Evolutionary conservation across 1,140 invertebrate genomes (phyloP).

Genomic region (Gryllus bimaculatus): DNA sequence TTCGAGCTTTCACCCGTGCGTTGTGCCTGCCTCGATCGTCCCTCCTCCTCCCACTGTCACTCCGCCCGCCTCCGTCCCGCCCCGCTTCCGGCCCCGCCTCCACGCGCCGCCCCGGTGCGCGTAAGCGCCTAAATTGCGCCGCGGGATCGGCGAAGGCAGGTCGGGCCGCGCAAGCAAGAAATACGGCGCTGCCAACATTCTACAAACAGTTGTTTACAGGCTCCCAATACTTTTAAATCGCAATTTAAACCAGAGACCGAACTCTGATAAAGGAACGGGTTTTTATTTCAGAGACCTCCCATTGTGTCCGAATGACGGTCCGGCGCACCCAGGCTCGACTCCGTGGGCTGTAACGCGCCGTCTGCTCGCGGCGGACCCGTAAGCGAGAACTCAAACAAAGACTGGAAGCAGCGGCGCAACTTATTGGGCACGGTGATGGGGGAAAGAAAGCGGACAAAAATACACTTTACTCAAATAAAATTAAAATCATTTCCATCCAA

Average conservation of each 20-base stretch:
- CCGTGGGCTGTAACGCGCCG: background rate
- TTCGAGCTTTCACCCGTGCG: no score
- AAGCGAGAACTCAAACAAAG: background rate
- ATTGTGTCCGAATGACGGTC: background rate
- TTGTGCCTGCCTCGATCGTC: no score
- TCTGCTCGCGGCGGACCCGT: background rate
- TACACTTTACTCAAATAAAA: no score
- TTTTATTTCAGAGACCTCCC: background rate
- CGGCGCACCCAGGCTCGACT: background rate
- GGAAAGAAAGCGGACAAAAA: no score
- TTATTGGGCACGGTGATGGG: no score
- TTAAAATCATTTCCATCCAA: no score
- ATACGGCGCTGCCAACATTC: constrained; percentile 2
- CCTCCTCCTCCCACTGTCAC: background rate
- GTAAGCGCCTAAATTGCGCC: no score
- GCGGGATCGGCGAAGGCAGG: background rate
- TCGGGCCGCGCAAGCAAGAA: background rate
- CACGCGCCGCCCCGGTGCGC: no score
- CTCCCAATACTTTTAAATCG: constrained; percentile 1
- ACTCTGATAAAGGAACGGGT: constrained; percentile 3
- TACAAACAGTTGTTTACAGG: background rate
- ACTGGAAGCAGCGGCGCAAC: background rate
- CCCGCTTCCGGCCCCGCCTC: background rate
- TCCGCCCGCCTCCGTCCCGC: background rate
- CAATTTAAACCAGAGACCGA: background rate